phyloP scores from a whole-genome alignment of 2,888 invertebrate genomes.

The Leptopilina drosophilae region DNA sequence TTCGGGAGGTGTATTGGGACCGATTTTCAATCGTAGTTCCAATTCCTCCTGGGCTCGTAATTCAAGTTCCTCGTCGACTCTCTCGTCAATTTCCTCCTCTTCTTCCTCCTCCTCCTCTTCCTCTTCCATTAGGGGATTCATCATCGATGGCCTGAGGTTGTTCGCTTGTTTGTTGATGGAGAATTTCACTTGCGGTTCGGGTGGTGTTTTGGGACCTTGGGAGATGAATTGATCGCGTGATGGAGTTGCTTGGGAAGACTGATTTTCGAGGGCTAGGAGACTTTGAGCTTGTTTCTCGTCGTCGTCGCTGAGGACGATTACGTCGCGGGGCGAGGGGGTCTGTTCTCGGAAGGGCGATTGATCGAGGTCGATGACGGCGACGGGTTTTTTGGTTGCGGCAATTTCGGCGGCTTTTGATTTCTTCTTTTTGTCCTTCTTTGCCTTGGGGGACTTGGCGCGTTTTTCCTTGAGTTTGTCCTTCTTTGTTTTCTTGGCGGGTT shows the following conservation, averaged over 20 bases:
- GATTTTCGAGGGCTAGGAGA: constrained; percentile 63
- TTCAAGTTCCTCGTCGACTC: constrained; percentile 73
- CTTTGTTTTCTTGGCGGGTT: constrained; percentile 72
- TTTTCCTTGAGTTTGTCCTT: constrained; percentile 75
- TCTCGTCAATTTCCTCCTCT: constrained; percentile 69
- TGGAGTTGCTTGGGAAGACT: constrained; percentile 65
- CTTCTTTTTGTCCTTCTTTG: constrained; percentile 75
- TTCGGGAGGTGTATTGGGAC: constrained; percentile 86
- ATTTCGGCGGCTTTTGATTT: constrained; percentile 76
- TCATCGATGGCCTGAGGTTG: constrained; percentile 70
- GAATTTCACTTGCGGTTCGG: constrained; percentile 85
- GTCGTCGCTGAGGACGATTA: constrained; percentile 91
- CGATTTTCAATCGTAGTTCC: constrained; percentile 76
- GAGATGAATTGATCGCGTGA: constrained; percentile 71
- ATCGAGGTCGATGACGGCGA: constrained; percentile 91
- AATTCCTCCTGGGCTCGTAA: constrained; percentile 74
- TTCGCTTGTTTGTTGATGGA: constrained; percentile 76
- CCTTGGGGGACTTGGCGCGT: constrained; percentile 69
- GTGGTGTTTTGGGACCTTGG: constrained; percentile 86
- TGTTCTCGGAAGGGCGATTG: constrained; percentile 91
- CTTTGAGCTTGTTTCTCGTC: constrained; percentile 78
- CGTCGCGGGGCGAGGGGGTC: constrained; percentile 87
- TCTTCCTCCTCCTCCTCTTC: constrained; percentile 66
- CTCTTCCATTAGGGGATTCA: constrained; percentile 82
- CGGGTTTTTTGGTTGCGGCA: constrained; percentile 83